phyloP scores from a whole-genome alignment of 2,888 invertebrate species.

The Thymelicus acteon region DNA sequence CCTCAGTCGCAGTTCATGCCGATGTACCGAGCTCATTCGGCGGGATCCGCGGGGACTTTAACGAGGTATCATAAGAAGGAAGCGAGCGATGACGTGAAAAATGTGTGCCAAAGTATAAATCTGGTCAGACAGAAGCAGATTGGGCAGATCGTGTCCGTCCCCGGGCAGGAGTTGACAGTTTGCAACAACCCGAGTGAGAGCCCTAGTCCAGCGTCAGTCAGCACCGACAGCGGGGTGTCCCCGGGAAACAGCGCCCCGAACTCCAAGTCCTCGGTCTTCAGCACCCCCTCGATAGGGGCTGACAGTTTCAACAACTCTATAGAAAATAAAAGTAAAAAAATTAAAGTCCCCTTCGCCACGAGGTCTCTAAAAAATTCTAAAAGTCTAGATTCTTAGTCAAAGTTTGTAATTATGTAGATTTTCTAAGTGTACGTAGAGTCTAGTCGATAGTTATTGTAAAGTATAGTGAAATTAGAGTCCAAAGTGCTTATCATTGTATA shows the following conservation, averaged over 20 bases:
- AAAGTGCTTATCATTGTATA: constrained; percentile 73
- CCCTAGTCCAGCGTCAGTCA: constrained; percentile 75
- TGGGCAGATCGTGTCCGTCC: constrained; percentile 77
- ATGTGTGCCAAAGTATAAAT: constrained; percentile 82
- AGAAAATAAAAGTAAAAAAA: constrained; percentile 70
- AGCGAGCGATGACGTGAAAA: constrained; percentile 65
- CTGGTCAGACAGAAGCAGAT: constrained; percentile 81
- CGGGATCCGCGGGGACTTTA: constrained; percentile 78
- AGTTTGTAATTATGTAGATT: constrained; percentile 83
- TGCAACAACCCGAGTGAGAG: constrained; percentile 75
- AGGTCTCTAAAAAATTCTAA: constrained; percentile 79
- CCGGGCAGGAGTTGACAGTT: constrained; percentile 77
- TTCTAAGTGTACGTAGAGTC: constrained; percentile 80
- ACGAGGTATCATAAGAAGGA: constrained; percentile 78
- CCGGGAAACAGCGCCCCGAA: constrained; percentile 75
- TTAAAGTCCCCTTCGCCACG: constrained; percentile 60
- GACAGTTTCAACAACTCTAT: constrained; percentile 55
- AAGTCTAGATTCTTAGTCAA: constrained; percentile 79
- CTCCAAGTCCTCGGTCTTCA: constrained; percentile 71
- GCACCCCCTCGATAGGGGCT: constrained; percentile 55
- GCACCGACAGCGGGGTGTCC: constrained; percentile 77
- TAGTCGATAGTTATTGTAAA: constrained; percentile 63
- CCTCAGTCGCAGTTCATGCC: constrained; percentile 75
- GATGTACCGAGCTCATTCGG: constrained; percentile 77
- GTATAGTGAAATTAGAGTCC: constrained; percentile 75